Base-by-base conservation (phyloP, 1,140 invertebrate species). In the Mya arenaria region DNA sequence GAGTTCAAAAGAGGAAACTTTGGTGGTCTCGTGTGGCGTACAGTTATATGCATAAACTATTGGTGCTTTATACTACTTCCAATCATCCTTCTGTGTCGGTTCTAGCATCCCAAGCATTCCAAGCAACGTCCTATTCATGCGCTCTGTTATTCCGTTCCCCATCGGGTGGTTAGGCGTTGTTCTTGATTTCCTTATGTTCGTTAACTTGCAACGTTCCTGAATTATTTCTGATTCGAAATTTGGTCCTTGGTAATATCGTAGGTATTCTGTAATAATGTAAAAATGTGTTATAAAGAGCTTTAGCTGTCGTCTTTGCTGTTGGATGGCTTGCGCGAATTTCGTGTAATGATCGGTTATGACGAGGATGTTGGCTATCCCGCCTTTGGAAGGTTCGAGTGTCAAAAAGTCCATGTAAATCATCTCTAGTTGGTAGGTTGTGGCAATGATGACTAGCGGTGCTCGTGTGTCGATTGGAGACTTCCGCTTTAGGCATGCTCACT, bases 41-140 rank as follows among this genome's bases (percentile, higher is more conserved):
- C 37, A 84, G 55, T 86, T 86, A 41, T 86, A 84, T 13, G 78
- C 69, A 69, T 75, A 77, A 0, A 78, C 77, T 5, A 86, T 17
- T 17, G 72, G 58, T n/a, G 19, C 23, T 15, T 84, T 48, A 66
- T 84, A 74, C 0, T 55, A 60, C 36, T 77, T 72, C 83, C 82
- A 86, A 36, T 84, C 58, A 15, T 5, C n/a, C 48, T 84, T 84
- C 37, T 86, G 65, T 10, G 65, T 8, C 5, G 36, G 34, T 25
- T 82, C 30, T 32, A 85, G 48, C 15, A 79, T 82, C 34, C 78
- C 71, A n/a, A 85, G 58, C 72, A 82, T 85, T 13, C 44, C 66
- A 0, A 82, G 23, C 3, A 85, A 55, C 23, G 78, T 85, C 56
- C 78, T 48, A 37, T 84, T 82, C n/a, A 74, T 69, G 36, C 73